Percentiles rank a stretch among this genome's conserved stretches.
These are phyloP conservation scores for Phalacrocorax brasilianus DNA, from an alignment of 2,113 vertebrate genomes.

Conservation along the genomic window DNA sequence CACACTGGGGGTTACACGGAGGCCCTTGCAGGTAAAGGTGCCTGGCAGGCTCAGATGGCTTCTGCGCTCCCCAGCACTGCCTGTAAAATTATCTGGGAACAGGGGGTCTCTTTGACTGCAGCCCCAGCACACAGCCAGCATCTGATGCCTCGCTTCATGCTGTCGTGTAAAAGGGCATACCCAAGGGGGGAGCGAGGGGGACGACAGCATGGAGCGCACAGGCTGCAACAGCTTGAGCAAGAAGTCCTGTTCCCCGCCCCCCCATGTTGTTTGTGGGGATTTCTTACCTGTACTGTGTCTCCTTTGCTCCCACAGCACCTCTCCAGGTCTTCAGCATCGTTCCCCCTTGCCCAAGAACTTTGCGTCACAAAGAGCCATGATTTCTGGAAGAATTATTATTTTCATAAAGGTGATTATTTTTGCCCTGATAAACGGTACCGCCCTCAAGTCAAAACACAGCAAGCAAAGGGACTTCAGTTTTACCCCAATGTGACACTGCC, in stretches of 20 bases:
- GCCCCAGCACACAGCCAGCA: neutral
- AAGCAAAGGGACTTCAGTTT: neutral
- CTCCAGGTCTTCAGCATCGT: neutral
- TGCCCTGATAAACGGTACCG: neutral
- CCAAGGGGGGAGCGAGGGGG: neutral
- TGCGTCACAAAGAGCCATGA: neutral
- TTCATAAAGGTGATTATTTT: neutral
- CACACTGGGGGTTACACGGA: neutral
- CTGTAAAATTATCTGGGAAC: neutral
- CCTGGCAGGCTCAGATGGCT: neutral
- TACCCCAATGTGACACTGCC: neutral
- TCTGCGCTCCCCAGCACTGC: neutral
- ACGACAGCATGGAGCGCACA: neutral
- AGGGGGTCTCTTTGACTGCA: neutral
- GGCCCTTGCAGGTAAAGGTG: neutral
- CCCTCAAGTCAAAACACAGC: neutral
- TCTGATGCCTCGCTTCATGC: neutral
- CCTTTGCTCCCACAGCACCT: neutral
- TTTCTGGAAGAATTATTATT: neutral
- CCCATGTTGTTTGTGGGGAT: rapidly evolving
- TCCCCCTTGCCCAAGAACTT: neutral
- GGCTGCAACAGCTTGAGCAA: neutral
- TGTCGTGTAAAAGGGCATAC: neutral
- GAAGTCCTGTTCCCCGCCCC: neutral
- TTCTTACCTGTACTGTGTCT: neutral